These are phyloP conservation scores for Stomatorhinus walkeri DNA, from an alignment of 2,797 vertebrate genomes.

Conservation along the genomic window DNA sequence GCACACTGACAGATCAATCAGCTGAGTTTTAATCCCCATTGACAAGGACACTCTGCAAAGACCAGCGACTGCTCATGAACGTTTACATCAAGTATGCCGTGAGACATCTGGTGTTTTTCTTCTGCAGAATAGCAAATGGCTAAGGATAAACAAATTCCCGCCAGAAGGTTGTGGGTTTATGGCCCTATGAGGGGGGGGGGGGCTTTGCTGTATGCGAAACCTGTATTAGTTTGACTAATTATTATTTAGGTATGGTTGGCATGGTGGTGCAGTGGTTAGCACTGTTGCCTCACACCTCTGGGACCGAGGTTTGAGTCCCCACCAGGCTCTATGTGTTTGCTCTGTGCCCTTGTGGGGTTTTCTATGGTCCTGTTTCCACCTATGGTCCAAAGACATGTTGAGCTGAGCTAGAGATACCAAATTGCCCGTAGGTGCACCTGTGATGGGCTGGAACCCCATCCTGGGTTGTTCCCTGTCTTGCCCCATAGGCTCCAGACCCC, in stretches of 20 bases:
- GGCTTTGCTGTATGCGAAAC: not conserved
- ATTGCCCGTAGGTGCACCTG: too few relatives aligned
- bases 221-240: not conserved
- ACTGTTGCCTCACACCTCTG: not conserved
- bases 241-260: not conserved
- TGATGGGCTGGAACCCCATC: too few relatives aligned
- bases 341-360: not conserved
- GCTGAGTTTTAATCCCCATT: constrained; percentile 30
- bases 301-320: not conserved
- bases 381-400: not conserved
- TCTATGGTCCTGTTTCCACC: not conserved
- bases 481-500: not conserved
- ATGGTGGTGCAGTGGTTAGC: not conserved
- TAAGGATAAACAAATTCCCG: not conserved
- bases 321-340: not conserved
- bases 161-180: not conserved
- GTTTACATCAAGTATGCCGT: not conserved
- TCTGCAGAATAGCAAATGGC: not conserved
- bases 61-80: not conserved
- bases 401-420: not conserved
- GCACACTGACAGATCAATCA: constrained; percentile 51
- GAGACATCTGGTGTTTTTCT: not conserved
- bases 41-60: not conserved
- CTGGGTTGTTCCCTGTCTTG: not conserved
- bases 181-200: too few relatives aligned